Conservation (phyloP, 2,797 vertebrate genomes). For the Coregonus suidteri region DNA sequence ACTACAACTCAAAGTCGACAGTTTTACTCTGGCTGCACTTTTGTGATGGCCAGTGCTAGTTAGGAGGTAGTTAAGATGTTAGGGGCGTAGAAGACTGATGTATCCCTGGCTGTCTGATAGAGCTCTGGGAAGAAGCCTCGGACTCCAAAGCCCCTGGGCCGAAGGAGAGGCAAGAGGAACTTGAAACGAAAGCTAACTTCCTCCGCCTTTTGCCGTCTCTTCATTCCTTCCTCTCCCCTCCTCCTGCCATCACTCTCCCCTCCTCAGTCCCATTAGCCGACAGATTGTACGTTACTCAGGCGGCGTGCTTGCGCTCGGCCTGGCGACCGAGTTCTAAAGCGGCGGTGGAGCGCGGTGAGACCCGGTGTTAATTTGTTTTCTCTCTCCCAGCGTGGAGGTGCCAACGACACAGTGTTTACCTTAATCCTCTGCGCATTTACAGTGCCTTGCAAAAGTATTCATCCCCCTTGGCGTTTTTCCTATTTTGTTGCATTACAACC, state of each 20-base stretch:
- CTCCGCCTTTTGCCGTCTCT: not conserved
- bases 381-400: conserved; percentile 6
- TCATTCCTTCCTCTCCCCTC: conserved; percentile 15
- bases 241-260: conserved; percentile 5
- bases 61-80: conserved; percentile 17
- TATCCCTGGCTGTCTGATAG: not conserved
- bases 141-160: not conserved
- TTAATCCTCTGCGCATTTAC: not conserved
- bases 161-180: not conserved
- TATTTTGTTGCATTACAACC: no score
- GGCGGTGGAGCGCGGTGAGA: conserved; percentile 2
- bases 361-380: conserved; percentile 45
- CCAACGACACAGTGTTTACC: conserved; percentile 29
- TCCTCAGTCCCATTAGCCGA: conserved; percentile 21
- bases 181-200: conserved; percentile 12
- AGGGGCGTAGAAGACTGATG: not conserved
- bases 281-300: conserved; percentile 37
- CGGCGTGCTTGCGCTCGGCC: not conserved
- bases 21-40: conserved; percentile 5
- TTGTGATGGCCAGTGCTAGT: conserved; percentile 13
- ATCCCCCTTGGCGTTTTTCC: no score
- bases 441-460: no score
- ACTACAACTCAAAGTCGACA: conserved; percentile 4
- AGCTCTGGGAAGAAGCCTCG: not conserved
- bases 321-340: conserved; percentile 16